Percentiles rank a stretch among this genome's conserved stretches.
Evolutionary conservation across 2,797 vertebrate species (phyloP).

Genomic region (Mormyrus proboscirostris): DNA sequence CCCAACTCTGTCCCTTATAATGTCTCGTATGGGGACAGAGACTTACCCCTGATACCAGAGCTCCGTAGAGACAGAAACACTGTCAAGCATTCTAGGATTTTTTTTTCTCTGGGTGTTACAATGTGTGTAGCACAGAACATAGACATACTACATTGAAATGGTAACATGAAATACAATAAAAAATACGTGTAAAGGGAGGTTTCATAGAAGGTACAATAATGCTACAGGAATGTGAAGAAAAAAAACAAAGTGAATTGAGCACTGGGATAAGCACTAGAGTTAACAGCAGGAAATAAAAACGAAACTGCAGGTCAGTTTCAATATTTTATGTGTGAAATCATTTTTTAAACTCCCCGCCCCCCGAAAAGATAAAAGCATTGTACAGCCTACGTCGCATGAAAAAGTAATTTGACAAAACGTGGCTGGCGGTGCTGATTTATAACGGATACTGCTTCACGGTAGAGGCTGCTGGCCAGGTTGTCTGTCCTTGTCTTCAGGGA

Average conservation of each 20-base stretch:
- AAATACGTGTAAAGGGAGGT: neutral
- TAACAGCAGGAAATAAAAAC: neutral
- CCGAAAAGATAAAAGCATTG: neutral
- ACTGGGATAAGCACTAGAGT: neutral
- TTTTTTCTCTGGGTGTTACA: neutral
- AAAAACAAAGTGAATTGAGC: neutral
- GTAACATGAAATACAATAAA: neutral
- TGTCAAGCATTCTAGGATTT: neutral
- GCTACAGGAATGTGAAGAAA: neutral
- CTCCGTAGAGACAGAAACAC: neutral
- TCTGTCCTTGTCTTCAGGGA: neutral
- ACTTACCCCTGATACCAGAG: neutral
- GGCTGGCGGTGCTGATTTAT: neutral
- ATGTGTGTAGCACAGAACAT: neutral
- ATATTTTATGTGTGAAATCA: neutral
- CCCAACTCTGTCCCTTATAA: neutral
- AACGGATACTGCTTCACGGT: neutral
- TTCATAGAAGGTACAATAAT: neutral
- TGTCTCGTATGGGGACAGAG: neutral
- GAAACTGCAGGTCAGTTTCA: neutral
- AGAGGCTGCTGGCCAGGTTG: neutral
- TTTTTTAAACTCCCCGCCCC: neutral
- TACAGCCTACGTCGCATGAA: neutral
- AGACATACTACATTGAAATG: neutral
- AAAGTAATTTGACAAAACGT: neutral